Conservation (phyloP, 1,140 invertebrate genomes). For the Zeugodacus cucurbitae region DNA sequence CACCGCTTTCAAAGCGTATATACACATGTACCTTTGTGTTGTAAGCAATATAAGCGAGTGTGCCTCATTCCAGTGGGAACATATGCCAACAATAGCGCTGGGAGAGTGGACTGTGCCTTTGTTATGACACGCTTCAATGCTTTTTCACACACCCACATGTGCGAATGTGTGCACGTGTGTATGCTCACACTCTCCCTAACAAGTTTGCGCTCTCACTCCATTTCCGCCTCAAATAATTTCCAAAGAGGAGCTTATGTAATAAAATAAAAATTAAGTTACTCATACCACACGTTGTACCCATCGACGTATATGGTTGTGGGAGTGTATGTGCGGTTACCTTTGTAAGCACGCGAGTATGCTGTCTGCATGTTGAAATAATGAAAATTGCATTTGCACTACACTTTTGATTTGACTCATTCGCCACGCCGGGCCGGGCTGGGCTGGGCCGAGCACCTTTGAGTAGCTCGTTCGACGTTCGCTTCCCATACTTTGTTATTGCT, state of each 20-base stretch:
- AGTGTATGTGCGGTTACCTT: not conserved
- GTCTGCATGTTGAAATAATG: not conserved
- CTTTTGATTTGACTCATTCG: slow-evolving; percentile 27
- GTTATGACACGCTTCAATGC: not conserved
- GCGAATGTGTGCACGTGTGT: not conserved
- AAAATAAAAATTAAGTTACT: slow-evolving; percentile 33
- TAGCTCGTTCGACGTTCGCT: not conserved
- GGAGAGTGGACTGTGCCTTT: not conserved
- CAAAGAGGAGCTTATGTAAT: slow-evolving; percentile 31
- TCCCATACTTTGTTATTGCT: not conserved
- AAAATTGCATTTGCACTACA: slow-evolving; percentile 29
- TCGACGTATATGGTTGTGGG: not conserved
- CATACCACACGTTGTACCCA: not conserved
- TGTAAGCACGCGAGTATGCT: not conserved
- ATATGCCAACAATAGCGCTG: not conserved
- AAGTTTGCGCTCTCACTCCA: not conserved
- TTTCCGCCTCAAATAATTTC: not conserved
- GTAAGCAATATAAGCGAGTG: too few species aligned
- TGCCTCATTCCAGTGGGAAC: not conserved
- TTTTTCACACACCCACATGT: not conserved
- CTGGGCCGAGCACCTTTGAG: not conserved
- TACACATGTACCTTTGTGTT: too few species aligned
- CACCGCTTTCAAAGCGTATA: too few species aligned
- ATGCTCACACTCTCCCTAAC: not conserved
- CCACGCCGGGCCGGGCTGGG: not conserved